Evolutionary conservation across 2,113 vertebrate species (phyloP).

Genomic region (Octodon degus): DNA sequence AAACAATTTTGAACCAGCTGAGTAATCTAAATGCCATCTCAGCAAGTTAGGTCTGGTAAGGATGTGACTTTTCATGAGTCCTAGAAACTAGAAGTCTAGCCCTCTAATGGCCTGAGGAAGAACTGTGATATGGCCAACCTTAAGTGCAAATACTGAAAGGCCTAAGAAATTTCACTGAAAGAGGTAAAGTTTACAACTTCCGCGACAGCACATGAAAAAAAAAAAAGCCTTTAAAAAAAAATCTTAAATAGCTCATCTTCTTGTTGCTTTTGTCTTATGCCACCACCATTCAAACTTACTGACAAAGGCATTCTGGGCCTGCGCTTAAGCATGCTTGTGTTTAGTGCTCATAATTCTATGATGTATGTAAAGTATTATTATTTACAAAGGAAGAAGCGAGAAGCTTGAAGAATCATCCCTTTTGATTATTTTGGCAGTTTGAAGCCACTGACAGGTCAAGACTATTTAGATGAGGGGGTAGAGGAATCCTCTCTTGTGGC

Average conservation of each 20-base stretch:
- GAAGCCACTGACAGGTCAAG: neutral
- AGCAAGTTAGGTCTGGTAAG: neutral
- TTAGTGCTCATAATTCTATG: neutral
- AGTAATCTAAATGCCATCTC: conserved; percentile 28
- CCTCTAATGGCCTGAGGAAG: neutral
- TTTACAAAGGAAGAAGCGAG: conserved; percentile 18
- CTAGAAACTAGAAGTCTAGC: neutral
- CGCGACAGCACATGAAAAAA: neutral
- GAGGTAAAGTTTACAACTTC: conserved; percentile 27
- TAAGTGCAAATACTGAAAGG: neutral
- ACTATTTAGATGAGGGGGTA: neutral
- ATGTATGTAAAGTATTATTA: neutral
- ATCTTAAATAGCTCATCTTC: neutral
- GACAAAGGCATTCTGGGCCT: neutral
- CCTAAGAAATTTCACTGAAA: conserved; percentile 27
- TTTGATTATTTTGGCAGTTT: neutral
- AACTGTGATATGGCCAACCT: neutral
- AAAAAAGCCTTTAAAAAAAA: neutral
- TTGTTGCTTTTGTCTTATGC: neutral
- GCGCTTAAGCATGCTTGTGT: neutral
- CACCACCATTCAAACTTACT: neutral
- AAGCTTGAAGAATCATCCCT: neutral
- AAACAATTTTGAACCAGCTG: neutral
- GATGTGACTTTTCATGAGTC: conserved; percentile 5
- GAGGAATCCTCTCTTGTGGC: neutral